These are phyloP conservation scores for Idaea straminata DNA, from an alignment of 2,888 invertebrate genomes.

Conservation along the genomic window DNA sequence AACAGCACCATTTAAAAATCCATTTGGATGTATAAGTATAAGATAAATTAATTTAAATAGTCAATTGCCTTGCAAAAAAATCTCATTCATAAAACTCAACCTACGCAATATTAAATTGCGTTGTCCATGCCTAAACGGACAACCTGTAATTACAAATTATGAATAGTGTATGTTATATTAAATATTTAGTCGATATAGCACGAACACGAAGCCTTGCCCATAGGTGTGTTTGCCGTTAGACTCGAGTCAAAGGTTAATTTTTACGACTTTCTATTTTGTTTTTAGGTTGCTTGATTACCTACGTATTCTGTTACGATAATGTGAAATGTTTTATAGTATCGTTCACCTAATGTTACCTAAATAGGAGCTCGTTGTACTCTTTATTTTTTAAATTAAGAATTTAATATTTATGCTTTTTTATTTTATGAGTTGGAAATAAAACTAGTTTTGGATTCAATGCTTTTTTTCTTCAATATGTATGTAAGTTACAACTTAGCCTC, in stretches of 20 bases:
- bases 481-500: slow-evolving; percentile 63
- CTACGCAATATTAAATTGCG: not conserved
- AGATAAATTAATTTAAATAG: not conserved
- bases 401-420: not conserved
- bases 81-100: not conserved
- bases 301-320: not conserved
- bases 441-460: slow-evolving; percentile 39
- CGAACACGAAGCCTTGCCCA: slow-evolving; percentile 42
- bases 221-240: not conserved
- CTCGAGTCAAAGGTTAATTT: slow-evolving; percentile 3
- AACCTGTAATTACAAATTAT: slow-evolving; percentile 57
- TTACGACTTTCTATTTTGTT: slow-evolving; percentile 4
- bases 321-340: slow-evolving; percentile 4
- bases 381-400: not conserved
- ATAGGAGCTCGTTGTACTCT: slow-evolving; percentile 5
- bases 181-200: slow-evolving; percentile 47
- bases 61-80: not conserved
- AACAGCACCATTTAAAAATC: not conserved
- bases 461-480: slow-evolving; percentile 43
- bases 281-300: slow-evolving; percentile 2
- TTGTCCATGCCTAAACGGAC: slow-evolving; percentile 14
- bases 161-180: slow-evolving; percentile 56
- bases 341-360: slow-evolving; percentile 7
- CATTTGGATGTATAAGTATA: not conserved
- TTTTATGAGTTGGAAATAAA: slow-evolving; percentile 35